phyloP scores from a whole-genome alignment of 2,113 vertebrate species.

The Mesembrinibis cayennensis region DNA sequence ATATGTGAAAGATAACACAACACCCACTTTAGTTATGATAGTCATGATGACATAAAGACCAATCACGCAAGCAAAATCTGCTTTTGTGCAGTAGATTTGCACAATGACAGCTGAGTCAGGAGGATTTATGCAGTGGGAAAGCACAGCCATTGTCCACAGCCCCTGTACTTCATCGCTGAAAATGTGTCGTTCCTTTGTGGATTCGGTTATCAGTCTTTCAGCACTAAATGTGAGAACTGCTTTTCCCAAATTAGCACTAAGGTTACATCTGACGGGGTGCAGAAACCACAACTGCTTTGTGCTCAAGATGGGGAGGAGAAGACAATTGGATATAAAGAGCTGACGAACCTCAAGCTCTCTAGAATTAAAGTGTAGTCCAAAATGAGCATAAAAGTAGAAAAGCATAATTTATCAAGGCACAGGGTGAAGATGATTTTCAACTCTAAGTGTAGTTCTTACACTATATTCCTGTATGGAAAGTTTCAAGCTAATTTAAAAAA shows the following conservation, averaged over 20 bases:
- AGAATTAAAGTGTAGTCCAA: slow-evolving; percentile 1
- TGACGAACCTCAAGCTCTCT: neutral
- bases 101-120: slow-evolving; percentile 64
- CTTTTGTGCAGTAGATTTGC: slow-evolving; percentile 50
- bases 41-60: slow-evolving; percentile 4
- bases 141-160: slow-evolving; percentile 47
- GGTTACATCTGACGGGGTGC: slow-evolving; percentile 53
- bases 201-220: slow-evolving; percentile 70
- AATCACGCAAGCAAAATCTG: slow-evolving; percentile 53
- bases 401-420: neutral
- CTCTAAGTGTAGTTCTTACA: neutral
- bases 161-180: slow-evolving; percentile 53
- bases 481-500: neutral
- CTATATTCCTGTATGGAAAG: neutral
- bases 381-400: neutral
- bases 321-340: neutral
- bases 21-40: slow-evolving; percentile 45
- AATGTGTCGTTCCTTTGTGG: slow-evolving; percentile 56
- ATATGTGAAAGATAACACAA: neutral
- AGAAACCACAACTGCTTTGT: slow-evolving; percentile 50
- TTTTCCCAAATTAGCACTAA: slow-evolving; percentile 72
- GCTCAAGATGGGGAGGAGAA: neutral
- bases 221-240: slow-evolving; percentile 68
- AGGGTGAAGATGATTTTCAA: neutral
- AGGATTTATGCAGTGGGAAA: slow-evolving; percentile 72